These are phyloP conservation scores for Tetramorium alpestre DNA, from an alignment of 1,140 invertebrate genomes.

Conservation along the genomic window DNA sequence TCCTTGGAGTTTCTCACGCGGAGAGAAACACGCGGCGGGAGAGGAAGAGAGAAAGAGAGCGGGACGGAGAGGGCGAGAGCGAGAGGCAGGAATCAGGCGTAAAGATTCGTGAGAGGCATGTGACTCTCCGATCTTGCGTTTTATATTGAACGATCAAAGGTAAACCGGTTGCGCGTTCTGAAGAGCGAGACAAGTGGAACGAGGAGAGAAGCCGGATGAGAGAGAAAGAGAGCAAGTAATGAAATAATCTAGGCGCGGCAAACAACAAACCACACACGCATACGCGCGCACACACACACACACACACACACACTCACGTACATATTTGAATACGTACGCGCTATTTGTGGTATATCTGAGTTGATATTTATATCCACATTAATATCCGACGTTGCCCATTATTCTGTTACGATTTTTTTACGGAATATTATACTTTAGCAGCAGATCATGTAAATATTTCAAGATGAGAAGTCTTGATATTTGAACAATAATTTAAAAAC, in stretches of 20 bases:
- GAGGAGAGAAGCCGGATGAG: conserved; percentile 42
- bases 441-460: not conserved
- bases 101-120: conserved; percentile 56
- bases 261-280: conserved; percentile 73
- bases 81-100: conserved; percentile 50
- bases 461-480: not conserved
- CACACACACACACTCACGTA: not conserved
- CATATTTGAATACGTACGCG: not conserved
- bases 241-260: conserved; percentile 78
- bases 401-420: not conserved
- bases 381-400: conserved; percentile 3
- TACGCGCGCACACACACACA: not conserved
- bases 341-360: not conserved
- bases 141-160: conserved; percentile 82
- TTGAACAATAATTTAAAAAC: not conserved
- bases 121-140: conserved; percentile 75
- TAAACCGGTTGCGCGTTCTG: conserved; percentile 79
- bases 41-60: not conserved
- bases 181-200: conserved; percentile 60
- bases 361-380: not conserved
- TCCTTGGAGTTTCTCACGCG: conserved; percentile 13
- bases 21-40: not conserved
- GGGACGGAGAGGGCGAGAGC: not conserved
- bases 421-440: not conserved
- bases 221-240: conserved; percentile 71